Evolutionary conservation across 2,888 invertebrate species (phyloP).

Genomic region (Lochmaea capreae): DNA sequence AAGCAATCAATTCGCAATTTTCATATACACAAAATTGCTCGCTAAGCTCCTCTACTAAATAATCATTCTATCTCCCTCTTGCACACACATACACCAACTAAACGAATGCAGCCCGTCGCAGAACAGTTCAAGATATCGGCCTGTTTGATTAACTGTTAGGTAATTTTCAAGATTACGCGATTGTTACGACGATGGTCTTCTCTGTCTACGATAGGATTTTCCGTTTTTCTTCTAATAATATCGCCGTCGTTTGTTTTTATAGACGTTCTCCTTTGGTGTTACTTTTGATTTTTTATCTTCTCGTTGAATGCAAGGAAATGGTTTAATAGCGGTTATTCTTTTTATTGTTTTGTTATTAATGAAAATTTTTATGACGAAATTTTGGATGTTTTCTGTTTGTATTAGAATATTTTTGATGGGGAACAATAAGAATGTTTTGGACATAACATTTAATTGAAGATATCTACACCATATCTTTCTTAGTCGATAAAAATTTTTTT

Average conservation of each 20-base stretch:
- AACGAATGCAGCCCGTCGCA: conserved; percentile 29
- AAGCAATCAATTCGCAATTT: neutral
- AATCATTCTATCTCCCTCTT: conserved; percentile 4
- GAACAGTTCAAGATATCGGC: conserved; percentile 50
- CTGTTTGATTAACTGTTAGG: conserved; percentile 53
- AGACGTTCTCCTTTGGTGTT: conserved; percentile 17
- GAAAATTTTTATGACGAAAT: neutral
- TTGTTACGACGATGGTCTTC: conserved; percentile 42
- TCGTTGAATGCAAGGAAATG: neutral
- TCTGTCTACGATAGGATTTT: conserved; percentile 40
- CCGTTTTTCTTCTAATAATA: conserved; percentile 35
- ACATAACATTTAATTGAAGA: too few relatives aligned
- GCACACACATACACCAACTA: conserved; percentile 6
- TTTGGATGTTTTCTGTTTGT: neutral
- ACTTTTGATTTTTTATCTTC: conserved; percentile 10
- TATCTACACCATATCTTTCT: too few relatives aligned
- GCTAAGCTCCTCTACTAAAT: conserved; percentile 12
- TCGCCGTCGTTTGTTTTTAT: conserved; percentile 34
- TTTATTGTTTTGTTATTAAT: neutral
- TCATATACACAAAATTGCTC: neutral
- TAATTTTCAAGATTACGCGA: conserved; percentile 53
- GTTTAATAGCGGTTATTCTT: neutral
- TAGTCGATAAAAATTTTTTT: too few relatives aligned
- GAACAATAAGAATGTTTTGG: too few relatives aligned
- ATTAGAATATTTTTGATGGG: neutral